Evolutionary conservation across 1,140 invertebrate species (phyloP).

Genomic region (Lepidotrigona ventralis): DNA sequence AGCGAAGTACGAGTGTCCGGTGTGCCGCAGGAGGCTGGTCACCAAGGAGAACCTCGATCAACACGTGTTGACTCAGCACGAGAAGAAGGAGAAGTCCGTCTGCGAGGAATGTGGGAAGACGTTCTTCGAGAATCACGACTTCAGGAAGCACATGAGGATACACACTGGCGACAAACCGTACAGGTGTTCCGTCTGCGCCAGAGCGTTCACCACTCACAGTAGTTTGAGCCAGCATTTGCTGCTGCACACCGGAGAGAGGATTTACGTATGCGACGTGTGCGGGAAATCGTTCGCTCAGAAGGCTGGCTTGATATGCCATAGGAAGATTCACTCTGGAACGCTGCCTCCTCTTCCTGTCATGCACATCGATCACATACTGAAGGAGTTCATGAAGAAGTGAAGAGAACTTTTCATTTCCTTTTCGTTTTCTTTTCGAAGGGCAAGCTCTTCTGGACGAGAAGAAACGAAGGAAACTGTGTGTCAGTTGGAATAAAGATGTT

Average conservation of each 20-base stretch:
- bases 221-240: constrained; percentile 84
- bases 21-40: constrained; percentile 76
- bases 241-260: constrained; percentile 90
- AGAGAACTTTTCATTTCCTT: no score
- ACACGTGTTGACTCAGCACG: constrained; percentile 78
- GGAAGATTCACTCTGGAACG: constrained; percentile 81
- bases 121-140: constrained; percentile 81
- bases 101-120: constrained; percentile 83
- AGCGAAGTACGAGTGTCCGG: constrained; percentile 74
- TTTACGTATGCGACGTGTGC: constrained; percentile 91
- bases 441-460: constrained; percentile 18
- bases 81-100: constrained; percentile 74
- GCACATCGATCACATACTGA: constrained; percentile 75
- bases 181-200: constrained; percentile 83
- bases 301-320: constrained; percentile 83
- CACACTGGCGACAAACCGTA: constrained; percentile 83
- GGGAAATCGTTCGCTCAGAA: constrained; percentile 87
- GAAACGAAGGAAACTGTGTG: constrained; percentile 7
- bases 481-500: not conserved
- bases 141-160: constrained; percentile 83
- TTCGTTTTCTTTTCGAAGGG: no score
- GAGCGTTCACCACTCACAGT: constrained; percentile 77
- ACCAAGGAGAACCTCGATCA: constrained; percentile 76
- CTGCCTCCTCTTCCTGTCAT: constrained; percentile 74
- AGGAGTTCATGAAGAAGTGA: constrained; percentile 68